Evolutionary conservation across 2,113 vertebrate species (phyloP).

Genomic region (Symphodus melops): DNA sequence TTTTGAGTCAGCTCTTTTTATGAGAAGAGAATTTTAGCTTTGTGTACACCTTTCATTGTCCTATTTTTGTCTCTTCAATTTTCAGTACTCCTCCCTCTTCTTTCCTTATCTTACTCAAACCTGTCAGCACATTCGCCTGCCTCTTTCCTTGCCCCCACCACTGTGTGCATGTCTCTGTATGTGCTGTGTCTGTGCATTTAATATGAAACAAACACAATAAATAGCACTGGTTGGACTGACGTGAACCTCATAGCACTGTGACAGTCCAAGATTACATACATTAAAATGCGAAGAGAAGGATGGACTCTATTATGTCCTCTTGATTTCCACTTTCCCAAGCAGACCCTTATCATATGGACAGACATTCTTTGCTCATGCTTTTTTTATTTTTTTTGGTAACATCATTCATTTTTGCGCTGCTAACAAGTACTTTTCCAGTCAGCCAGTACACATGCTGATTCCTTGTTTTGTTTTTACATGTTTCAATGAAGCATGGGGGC

Average conservation of each 20-base stretch:
- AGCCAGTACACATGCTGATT: conserved; percentile 50
- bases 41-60: conserved; percentile 58
- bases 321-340: conserved; percentile 31
- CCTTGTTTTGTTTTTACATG: conserved; percentile 45
- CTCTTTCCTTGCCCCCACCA: conserved; percentile 15
- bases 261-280: conserved; percentile 12
- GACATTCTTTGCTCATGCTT: conserved; percentile 17
- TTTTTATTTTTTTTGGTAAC: conserved; percentile 22
- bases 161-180: conserved; percentile 1
- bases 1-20: conserved; percentile 63
- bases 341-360: conserved; percentile 39
- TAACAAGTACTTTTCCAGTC: conserved; percentile 45
- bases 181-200: conserved; percentile 12
- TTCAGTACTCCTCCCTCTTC: conserved; percentile 35
- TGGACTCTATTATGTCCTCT: conserved; percentile 19
- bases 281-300: conserved; percentile 39
- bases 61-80: conserved; percentile 55
- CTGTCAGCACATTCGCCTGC: conserved; percentile 39
- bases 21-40: conserved; percentile 41
- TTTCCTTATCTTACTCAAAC: background rate
- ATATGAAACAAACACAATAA: conserved; percentile 21
- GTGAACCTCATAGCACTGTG: conserved; percentile 25
- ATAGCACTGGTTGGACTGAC: conserved; percentile 22
- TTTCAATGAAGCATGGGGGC: conserved; percentile 13
- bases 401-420: conserved; percentile 32